These are phyloP conservation scores for Eugnorisma glareosa DNA, from an alignment of 2,888 invertebrate species.

Conservation along the genomic window DNA sequence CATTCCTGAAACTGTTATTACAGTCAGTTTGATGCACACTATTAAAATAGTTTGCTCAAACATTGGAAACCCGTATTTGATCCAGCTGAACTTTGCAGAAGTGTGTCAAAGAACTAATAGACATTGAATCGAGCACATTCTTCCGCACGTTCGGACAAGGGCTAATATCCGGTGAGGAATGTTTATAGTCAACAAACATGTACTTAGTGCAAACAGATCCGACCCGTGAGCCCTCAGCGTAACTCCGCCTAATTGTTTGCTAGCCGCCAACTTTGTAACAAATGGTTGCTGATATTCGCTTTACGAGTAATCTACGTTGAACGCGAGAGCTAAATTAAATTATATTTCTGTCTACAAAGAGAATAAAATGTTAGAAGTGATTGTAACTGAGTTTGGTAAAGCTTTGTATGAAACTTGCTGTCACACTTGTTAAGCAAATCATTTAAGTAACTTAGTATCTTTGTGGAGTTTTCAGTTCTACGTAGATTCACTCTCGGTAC, in stretches of 20 bases:
- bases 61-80: conserved; percentile 55
- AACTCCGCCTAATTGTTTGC: conserved; percentile 83
- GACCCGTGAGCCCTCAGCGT: conserved; percentile 76
- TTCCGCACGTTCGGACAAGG: conserved; percentile 84
- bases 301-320: conserved; percentile 68
- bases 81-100: conserved; percentile 46
- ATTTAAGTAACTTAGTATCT: background rate
- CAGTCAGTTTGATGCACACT: background rate
- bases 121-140: conserved; percentile 75
- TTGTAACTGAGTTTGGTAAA: conserved; percentile 24
- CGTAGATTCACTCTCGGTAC: background rate
- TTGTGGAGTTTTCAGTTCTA: background rate
- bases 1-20: background rate
- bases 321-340: conserved; percentile 59
- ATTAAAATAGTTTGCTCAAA: conserved; percentile 36
- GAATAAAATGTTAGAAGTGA: conserved; percentile 50
- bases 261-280: conserved; percentile 78
- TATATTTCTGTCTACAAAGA: conserved; percentile 54
- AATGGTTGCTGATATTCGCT: conserved; percentile 74
- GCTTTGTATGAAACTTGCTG: background rate
- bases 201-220: conserved; percentile 82
- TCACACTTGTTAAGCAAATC: conserved; percentile 2
- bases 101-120: conserved; percentile 71
- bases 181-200: conserved; percentile 85
- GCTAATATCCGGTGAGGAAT: conserved; percentile 87